Percentiles rank a stretch among this genome's conserved stretches.
Conservation (phyloP, 2,888 invertebrate species). For the Drosophila recens region DNA sequence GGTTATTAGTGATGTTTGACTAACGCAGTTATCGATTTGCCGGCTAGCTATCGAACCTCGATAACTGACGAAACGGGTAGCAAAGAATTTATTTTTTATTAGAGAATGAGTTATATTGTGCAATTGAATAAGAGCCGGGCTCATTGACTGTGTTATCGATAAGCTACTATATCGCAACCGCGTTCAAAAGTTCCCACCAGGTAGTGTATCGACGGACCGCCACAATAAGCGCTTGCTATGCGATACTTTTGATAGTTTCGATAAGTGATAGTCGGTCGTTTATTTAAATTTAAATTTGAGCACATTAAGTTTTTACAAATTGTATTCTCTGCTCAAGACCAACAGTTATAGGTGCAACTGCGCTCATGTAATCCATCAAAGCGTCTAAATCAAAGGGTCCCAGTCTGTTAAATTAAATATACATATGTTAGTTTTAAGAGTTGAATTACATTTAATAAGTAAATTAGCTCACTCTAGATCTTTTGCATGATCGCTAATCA, state of each 20-base stretch:
- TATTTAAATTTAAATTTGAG: slow-evolving; percentile 13
- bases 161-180: neutral
- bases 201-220: neutral
- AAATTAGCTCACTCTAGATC: slow-evolving; percentile 69
- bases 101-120: neutral
- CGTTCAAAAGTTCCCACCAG: neutral
- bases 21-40: too few species aligned
- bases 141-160: neutral
- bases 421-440: neutral
- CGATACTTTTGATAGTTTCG: neutral
- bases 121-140: too few species aligned
- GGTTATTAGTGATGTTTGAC: too few species aligned
- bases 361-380: slow-evolving; percentile 70
- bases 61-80: too few species aligned
- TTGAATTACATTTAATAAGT: neutral
- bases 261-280: neutral
- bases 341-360: slow-evolving; percentile 60
- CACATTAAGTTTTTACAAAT: slow-evolving; percentile 20
- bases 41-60: too few species aligned
- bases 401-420: slow-evolving; percentile 45
- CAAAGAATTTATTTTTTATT: neutral
- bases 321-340: slow-evolving; percentile 73
- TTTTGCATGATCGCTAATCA: slow-evolving; percentile 83
- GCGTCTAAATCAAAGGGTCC: slow-evolving; percentile 80
- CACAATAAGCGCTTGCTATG: neutral